These are phyloP conservation scores for Lytechinus pictus DNA, from an alignment of 35 echinoderm and acorn worm genomes.

Conservation along the genomic window DNA sequence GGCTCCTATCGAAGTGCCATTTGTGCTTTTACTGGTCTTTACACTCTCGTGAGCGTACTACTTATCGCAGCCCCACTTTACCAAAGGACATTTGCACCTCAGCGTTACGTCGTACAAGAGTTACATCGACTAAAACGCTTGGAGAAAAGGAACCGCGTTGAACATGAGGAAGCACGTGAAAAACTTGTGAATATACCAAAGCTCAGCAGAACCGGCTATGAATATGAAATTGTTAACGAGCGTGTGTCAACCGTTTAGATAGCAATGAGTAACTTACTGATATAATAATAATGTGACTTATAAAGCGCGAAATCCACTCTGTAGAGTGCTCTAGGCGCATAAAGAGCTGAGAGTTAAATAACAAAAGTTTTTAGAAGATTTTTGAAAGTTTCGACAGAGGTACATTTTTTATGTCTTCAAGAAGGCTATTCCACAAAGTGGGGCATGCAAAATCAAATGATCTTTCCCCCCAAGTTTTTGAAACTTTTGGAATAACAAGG, in stretches of 20 bases:
- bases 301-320: no score
- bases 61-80: not conserved
- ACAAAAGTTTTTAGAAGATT: no score
- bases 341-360: no score
- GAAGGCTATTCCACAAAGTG: no score
- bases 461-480: no score
- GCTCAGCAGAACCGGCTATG: not conserved
- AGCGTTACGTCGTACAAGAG: slow-evolving; percentile 2
- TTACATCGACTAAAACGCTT: not conserved
- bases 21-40: not conserved
- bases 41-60: not conserved
- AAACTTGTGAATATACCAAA: not conserved
- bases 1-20: not conserved
- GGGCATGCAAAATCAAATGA: no score
- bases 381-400: no score
- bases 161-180: not conserved
- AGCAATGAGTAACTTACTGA: no score
- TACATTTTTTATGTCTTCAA: no score
- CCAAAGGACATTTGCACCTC: not conserved
- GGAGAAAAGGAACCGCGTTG: not conserved
- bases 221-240: not conserved
- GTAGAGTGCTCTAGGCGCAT: no score
- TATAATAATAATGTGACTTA: not conserved
- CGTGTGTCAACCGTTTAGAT: not conserved
- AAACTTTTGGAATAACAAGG: no score